phyloP scores from a whole-genome alignment of 2,888 invertebrate genomes.

The Baccha elongata region DNA sequence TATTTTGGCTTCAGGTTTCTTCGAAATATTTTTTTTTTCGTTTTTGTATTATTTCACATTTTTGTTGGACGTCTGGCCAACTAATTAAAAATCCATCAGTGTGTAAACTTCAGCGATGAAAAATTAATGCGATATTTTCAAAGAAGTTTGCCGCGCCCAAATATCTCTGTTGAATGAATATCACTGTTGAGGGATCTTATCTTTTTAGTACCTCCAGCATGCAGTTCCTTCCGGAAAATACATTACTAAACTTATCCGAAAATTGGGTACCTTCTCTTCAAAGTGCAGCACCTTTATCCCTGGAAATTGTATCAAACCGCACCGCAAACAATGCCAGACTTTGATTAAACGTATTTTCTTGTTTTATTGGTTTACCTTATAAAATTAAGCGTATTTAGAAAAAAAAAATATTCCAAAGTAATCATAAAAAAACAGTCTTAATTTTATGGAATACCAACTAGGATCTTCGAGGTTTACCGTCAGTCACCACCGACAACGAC shows the following conservation, averaged over 20 bases:
- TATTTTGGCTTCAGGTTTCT: conserved; percentile 52
- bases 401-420: neutral
- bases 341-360: conserved; percentile 38
- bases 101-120: conserved; percentile 52
- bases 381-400: conserved; percentile 15
- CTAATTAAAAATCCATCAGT: conserved; percentile 70
- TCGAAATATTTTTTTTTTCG: conserved; percentile 45
- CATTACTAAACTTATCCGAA: neutral
- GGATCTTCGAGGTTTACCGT: neutral
- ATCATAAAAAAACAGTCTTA: neutral
- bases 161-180: neutral
- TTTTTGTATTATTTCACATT: conserved; percentile 7
- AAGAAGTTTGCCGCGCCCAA: conserved; percentile 22
- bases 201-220: conserved; percentile 4
- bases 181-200: neutral
- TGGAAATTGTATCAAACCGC: conserved; percentile 33
- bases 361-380: conserved; percentile 58
- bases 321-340: conserved; percentile 35
- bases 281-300: conserved; percentile 35
- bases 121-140: conserved; percentile 48
- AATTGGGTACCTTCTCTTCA: neutral
- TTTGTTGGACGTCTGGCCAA: conserved; percentile 6
- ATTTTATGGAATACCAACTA: neutral
- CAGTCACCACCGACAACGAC: conserved; percentile 9
- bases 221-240: conserved; percentile 62